These are phyloP conservation scores for Herminia tarsipennalis DNA, from an alignment of 2,888 invertebrate species.

Conservation along the genomic window DNA sequence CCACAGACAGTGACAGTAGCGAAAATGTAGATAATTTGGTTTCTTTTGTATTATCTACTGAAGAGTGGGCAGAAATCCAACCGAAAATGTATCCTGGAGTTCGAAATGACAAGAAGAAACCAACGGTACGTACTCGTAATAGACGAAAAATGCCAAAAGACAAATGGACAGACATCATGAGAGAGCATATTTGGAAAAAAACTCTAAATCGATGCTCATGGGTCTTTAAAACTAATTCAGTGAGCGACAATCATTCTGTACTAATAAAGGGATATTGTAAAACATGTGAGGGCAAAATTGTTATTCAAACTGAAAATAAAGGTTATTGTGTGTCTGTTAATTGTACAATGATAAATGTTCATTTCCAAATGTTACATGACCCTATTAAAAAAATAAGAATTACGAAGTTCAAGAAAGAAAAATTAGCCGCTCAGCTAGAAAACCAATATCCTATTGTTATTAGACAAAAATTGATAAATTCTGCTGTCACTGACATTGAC, in stretches of 20 bases:
- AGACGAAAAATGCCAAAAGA: constrained; percentile 9
- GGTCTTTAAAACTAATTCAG: constrained; percentile 16
- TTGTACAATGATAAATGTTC: constrained; percentile 4
- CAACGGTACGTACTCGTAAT: constrained; percentile 3
- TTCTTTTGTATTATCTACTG: not conserved
- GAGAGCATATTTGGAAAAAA: constrained; percentile 15
- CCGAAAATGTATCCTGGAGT: not conserved
- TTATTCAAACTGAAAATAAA: constrained; percentile 4
- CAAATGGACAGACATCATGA: constrained; percentile 13
- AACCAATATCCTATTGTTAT: constrained; percentile 16
- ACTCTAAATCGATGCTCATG: constrained; percentile 14
- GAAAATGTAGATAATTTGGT: not conserved
- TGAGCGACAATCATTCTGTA: constrained; percentile 4
- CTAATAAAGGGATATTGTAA: constrained; percentile 4
- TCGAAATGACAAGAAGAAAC: constrained; percentile 8
- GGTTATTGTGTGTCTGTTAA: constrained; percentile 1
- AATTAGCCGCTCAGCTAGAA: constrained; percentile 13
- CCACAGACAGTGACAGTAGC: not conserved
- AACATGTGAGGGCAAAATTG: constrained; percentile 8
- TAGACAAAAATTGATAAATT: constrained; percentile 14
- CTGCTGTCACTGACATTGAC: constrained; percentile 6
- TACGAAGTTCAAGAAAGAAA: constrained; percentile 11
- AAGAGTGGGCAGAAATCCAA: not conserved
- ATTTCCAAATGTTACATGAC: constrained; percentile 8
- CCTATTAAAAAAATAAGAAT: constrained; percentile 13